A percentile compares a stretch with the other conserved stretches of the same genome.
Conservation (phyloP, 2,888 invertebrate genomes). For the Ischnus inquisitorius region DNA sequence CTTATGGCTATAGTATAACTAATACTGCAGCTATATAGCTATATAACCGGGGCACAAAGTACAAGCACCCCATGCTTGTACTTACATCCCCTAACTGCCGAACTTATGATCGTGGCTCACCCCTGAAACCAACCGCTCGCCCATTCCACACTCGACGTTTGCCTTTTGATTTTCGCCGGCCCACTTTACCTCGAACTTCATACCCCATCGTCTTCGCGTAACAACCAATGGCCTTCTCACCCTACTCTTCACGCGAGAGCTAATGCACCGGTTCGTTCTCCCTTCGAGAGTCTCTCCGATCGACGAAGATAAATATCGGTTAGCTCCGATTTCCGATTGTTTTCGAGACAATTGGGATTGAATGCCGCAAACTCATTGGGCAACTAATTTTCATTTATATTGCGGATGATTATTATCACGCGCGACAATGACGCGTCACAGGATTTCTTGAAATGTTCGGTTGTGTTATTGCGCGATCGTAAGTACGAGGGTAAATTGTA, state of each 20-base stretch:
- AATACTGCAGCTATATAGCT: conserved; percentile 20
- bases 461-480: background rate
- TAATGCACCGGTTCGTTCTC: too few species aligned
- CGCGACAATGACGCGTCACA: background rate
- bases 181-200: conserved; percentile 55
- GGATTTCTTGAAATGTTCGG: background rate
- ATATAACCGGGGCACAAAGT: conserved; percentile 51
- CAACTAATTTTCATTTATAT: background rate
- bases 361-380: background rate
- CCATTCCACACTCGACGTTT: conserved; percentile 63
- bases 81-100: conserved; percentile 82
- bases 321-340: background rate
- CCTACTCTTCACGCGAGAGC: background rate
- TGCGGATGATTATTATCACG: background rate
- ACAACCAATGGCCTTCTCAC: conserved; percentile 37
- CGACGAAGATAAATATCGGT: background rate
- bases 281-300: background rate
- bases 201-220: conserved; percentile 41
- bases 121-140: conserved; percentile 34
- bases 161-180: conserved; percentile 68
- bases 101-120: conserved; percentile 77
- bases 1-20: background rate
- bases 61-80: conserved; percentile 69
- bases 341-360: background rate
- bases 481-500: background rate